phyloP scores from a whole-genome alignment of 2,888 invertebrate genomes.

The Bursaphelenchus okinawaensis region DNA sequence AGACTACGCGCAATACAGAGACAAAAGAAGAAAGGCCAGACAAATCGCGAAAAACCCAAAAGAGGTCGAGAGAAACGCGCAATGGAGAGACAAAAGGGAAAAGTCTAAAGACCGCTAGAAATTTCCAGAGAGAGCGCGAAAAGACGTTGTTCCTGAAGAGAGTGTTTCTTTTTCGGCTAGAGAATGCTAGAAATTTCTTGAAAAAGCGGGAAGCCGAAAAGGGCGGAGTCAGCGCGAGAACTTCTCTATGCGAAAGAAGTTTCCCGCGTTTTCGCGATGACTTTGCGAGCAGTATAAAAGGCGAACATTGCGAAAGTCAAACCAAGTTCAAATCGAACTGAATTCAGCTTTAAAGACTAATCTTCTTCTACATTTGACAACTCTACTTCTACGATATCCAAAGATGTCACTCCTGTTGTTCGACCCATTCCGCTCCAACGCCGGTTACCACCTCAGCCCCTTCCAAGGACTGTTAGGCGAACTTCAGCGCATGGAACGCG shows the following conservation, averaged over 20 bases:
- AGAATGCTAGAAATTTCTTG: neutral
- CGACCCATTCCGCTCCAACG: neutral
- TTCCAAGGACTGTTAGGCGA: neutral
- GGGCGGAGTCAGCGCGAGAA: too few relatives aligned
- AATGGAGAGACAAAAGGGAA: neutral
- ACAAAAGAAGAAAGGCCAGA: too few relatives aligned
- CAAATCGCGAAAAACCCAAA: too few relatives aligned
- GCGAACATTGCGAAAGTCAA: neutral
- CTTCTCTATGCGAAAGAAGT: too few relatives aligned
- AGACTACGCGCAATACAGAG: too few relatives aligned
- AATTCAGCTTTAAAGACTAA: neutral
- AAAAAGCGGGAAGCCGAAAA: neutral
- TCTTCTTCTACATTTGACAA: neutral
- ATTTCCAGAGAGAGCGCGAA: neutral
- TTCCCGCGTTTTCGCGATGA: neutral
- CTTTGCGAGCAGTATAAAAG: neutral
- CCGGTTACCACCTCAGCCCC: neutral
- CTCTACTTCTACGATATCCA: too few relatives aligned
- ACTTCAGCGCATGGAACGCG: constrained; percentile 11
- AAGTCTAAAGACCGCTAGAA: neutral
- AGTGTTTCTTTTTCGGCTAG: too few relatives aligned
- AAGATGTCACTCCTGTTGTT: neutral
- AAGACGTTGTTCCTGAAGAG: too few relatives aligned
- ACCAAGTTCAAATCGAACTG: neutral
- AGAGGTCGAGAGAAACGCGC: too few relatives aligned